Evolutionary conservation across 2,113 vertebrate species (phyloP).

Genomic region (Entosphenus tridentatus): DNA sequence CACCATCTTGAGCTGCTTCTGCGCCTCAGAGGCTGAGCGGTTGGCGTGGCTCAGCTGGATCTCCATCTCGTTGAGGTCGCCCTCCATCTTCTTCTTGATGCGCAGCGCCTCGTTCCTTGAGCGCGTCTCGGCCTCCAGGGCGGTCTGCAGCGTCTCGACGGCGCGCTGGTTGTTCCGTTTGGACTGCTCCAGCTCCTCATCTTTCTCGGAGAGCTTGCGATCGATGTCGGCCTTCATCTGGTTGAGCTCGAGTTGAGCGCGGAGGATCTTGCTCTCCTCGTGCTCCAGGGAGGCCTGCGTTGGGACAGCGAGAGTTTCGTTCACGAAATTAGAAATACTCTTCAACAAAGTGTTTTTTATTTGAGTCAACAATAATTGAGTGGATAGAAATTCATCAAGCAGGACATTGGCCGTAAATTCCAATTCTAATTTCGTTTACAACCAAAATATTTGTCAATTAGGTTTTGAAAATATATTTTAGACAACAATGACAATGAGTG

Average conservation of each 20-base stretch:
- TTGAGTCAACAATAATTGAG: no score
- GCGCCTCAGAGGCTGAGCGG: conserved; percentile 29
- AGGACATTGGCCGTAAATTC: no score
- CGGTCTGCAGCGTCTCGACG: conserved; percentile 33
- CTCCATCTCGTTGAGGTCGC: conserved; percentile 25
- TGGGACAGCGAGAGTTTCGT: not conserved
- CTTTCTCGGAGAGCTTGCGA: conserved; percentile 28
- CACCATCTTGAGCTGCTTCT: conserved; percentile 28
- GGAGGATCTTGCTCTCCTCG: conserved; percentile 32
- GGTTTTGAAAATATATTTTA: no score
- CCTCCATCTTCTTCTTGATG: conserved; percentile 44
- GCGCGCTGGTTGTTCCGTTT: conserved; percentile 28
- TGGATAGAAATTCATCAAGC: no score
- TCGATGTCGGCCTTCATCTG: conserved; percentile 30
- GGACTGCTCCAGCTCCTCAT: conserved; percentile 29
- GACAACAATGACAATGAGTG: no score
- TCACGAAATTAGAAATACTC: no score
- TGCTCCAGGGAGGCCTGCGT: conserved; percentile 20
- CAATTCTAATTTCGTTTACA: no score
- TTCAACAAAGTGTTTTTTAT: no score
- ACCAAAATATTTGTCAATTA: no score
- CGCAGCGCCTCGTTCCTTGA: conserved; percentile 35
- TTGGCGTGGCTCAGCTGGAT: conserved; percentile 40
- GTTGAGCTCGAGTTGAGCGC: conserved; percentile 28
- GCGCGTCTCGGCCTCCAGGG: conserved; percentile 26